Conservation (phyloP, 2,888 invertebrate genomes). For the Drosophila cyrtoloma region DNA sequence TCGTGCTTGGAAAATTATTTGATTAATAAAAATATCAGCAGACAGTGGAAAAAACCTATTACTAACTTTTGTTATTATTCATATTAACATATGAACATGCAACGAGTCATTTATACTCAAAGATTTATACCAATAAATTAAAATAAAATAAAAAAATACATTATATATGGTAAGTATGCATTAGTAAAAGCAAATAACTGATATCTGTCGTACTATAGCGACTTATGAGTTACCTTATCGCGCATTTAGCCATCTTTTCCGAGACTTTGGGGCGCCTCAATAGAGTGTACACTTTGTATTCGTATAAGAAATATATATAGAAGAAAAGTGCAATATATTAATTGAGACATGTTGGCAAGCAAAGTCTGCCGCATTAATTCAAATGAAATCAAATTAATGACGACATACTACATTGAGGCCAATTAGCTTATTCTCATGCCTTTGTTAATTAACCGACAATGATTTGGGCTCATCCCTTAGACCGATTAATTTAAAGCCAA, state of each 20-base stretch:
- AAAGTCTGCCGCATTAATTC: slow-evolving; percentile 13
- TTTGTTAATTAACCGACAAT: neutral
- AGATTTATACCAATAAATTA: slow-evolving; percentile 5
- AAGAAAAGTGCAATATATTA: slow-evolving; percentile 9
- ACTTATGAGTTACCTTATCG: slow-evolving; percentile 18
- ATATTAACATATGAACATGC: neutral
- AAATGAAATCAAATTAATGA: slow-evolving; percentile 13
- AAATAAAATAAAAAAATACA: neutral
- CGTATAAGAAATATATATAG: neutral
- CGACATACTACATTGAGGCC: slow-evolving; percentile 4
- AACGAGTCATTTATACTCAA: neutral
- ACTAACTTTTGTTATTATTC: neutral
- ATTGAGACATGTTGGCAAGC: slow-evolving; percentile 14
- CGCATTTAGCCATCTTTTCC: slow-evolving; percentile 8
- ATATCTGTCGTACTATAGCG: slow-evolving; percentile 9
- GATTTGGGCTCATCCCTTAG: neutral
- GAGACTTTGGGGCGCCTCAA: slow-evolving; percentile 35
- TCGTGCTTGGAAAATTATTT: slow-evolving; percentile 23
- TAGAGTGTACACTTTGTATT: neutral
- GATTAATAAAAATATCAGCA: neutral
- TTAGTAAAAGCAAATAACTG: neutral
- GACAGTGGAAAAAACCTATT: slow-evolving; percentile 1
- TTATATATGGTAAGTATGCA: neutral
- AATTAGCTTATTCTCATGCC: neutral
- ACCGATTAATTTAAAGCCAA: neutral